phyloP scores from a whole-genome alignment of 2,113 vertebrate species.

The Empidonax traillii region DNA sequence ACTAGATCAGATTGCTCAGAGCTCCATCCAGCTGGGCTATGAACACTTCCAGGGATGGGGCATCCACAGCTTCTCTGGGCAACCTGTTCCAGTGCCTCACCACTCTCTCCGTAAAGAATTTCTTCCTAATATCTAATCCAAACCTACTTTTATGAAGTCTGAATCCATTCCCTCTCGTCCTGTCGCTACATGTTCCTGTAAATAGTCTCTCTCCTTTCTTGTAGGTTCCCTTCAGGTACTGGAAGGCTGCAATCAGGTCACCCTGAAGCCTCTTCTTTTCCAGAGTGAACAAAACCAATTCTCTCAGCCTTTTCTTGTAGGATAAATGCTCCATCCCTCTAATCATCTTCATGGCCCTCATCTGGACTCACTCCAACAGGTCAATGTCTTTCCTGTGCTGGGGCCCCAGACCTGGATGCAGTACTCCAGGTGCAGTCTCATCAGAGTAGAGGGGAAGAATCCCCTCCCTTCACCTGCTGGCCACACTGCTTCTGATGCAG shows the following conservation, averaged over 20 bases:
- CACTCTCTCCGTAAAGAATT: not conserved
- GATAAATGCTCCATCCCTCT: not conserved
- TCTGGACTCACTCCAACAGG: not conserved
- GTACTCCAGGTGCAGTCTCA: not conserved
- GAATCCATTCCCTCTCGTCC: not conserved
- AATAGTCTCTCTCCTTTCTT: not conserved
- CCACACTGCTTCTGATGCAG: not conserved
- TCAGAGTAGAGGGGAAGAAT: not conserved
- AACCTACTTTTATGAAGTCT: not conserved
- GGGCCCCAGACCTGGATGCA: not conserved
- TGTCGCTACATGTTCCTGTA: not conserved
- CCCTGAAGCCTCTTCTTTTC: not conserved
- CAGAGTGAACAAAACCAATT: not conserved
- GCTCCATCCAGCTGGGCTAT: not conserved
- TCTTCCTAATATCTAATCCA: not conserved
- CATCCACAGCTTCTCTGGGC: not conserved
- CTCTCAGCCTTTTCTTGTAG: not conserved
- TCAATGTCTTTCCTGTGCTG: not conserved
- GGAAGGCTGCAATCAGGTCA: not conserved
- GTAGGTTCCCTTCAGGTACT: not conserved
- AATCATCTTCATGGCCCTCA: fast-evolving
- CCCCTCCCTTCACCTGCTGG: not conserved
- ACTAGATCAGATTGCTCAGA: not conserved
- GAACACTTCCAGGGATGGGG: not conserved
- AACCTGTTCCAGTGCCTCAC: not conserved